Evolutionary conservation across 1,140 invertebrate species (phyloP).

Genomic region (Caenorhabditis inopinata): DNA sequence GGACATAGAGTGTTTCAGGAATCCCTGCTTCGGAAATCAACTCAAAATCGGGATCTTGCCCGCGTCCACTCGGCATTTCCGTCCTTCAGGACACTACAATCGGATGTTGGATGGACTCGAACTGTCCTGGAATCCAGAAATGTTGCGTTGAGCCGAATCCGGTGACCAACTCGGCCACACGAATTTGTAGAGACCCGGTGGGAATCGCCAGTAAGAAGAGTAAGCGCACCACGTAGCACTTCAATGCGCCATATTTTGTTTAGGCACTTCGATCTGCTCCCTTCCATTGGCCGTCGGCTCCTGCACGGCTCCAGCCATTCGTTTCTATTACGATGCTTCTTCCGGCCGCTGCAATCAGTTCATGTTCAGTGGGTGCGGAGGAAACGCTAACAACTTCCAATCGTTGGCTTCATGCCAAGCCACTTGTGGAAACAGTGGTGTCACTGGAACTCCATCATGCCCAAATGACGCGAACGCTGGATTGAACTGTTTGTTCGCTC

Average conservation of each 20-base stretch:
- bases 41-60: conserved; percentile 51
- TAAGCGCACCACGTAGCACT: background rate
- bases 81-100: conserved; percentile 51
- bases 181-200: conserved; percentile 52
- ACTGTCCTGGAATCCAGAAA: conserved; percentile 53
- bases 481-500: conserved; percentile 48
- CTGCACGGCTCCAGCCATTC: conserved; percentile 46
- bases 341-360: conserved; percentile 50
- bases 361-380: conserved; percentile 52
- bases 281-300: conserved; percentile 51
- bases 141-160: conserved; percentile 53
- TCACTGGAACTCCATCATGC: conserved; percentile 46
- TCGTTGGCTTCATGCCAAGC: conserved; percentile 49
- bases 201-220: conserved; percentile 48
- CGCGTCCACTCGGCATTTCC: conserved; percentile 48
- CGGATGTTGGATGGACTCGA: conserved; percentile 52
- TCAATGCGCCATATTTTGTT: background rate
- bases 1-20: conserved; percentile 36
- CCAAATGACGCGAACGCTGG: conserved; percentile 48
- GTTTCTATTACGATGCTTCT: conserved; percentile 51
- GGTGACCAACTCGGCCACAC: conserved; percentile 51
- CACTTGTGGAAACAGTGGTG: conserved; percentile 45
- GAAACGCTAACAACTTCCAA: conserved; percentile 54
- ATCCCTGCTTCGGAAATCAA: conserved; percentile 53
- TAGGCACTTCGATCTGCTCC: conserved; percentile 47